Evolutionary conservation across 2,888 invertebrate species (phyloP), one percentile per base, ranked within the genome.

Genomic region (Acleris laterana): DNA sequence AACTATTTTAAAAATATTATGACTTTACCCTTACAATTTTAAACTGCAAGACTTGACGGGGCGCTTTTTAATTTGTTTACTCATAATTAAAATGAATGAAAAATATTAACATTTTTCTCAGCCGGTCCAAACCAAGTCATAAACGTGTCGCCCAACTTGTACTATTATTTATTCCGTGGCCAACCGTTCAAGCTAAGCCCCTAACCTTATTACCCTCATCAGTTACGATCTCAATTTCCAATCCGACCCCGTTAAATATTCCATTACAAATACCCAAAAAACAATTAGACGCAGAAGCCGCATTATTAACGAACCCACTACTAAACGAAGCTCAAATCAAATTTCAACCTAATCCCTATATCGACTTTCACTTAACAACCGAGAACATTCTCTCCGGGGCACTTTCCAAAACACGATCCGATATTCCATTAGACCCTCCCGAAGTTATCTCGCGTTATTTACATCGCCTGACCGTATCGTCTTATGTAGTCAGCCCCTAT

Each of bases 391-490:
- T 86, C 87, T 88, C 87, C 83, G 82, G 89, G 87, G 87, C 89
- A 89, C 89, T 90, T 89, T 89, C 89, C 83, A 85, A 90, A 90
- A 89, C 89, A 89, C 85, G 88, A 87, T 88, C 87, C 90, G 89
- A 89, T 90, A 89, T 91, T 91, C 92, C 92, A 92, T 92, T 91
- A 92, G 90, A 85, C 89, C 89, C 89, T 89, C 87, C 84, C 87
- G 82, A 88, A 90, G 89, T 91, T 89, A 91, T 90, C 91, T 90
- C 86, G 89, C 89, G 89, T 85, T 92, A 92, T 93, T 91, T 93
- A 91, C 92, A 91, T 88, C 88, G 89, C 88, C 91, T 92, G 92
- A 91, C 92, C 92, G 91, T 89, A 83, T 81, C 88, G 88, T 89
- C 90, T 90, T 92, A 91, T 92, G 83, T 92, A 90, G 80, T 80